Conservation (phyloP, 2,113 vertebrate species). For the Eulemur rufifrons region DNA sequence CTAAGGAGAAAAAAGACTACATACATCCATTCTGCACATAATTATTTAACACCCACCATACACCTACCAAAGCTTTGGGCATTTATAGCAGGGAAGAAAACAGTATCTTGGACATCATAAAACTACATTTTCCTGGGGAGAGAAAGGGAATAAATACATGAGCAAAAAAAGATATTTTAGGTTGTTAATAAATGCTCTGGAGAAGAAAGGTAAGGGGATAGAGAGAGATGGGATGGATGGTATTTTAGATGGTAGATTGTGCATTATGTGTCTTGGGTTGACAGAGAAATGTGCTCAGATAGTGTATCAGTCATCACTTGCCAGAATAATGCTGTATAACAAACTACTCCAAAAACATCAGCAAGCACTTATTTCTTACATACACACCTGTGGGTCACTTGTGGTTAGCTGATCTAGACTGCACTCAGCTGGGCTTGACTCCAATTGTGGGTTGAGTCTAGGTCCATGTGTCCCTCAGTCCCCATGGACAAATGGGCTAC, state of each 20-base stretch:
- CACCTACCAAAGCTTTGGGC: background rate
- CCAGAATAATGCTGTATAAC: background rate
- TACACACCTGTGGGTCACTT: background rate
- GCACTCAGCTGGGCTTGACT: background rate
- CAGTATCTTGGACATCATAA: background rate
- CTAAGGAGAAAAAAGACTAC: background rate
- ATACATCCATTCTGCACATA: background rate
- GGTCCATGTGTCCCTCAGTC: background rate
- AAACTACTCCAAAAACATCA: background rate
- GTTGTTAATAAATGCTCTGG: background rate
- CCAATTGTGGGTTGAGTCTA: background rate
- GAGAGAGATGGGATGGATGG: background rate
- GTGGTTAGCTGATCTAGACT: background rate
- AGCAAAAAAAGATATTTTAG: background rate
- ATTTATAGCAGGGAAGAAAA: constrained; percentile 19
- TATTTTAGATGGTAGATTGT: background rate
- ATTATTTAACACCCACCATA: background rate
- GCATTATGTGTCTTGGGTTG: background rate
- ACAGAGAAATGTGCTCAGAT: background rate
- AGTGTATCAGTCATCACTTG: background rate
- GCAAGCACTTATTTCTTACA: background rate
- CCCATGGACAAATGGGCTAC: background rate
- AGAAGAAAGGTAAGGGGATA: background rate
- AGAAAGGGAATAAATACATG: background rate
- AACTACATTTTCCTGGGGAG: background rate